phyloP scores from a whole-genome alignment of 2,113 vertebrate genomes.

The Acrocephalus arundinaceus region DNA sequence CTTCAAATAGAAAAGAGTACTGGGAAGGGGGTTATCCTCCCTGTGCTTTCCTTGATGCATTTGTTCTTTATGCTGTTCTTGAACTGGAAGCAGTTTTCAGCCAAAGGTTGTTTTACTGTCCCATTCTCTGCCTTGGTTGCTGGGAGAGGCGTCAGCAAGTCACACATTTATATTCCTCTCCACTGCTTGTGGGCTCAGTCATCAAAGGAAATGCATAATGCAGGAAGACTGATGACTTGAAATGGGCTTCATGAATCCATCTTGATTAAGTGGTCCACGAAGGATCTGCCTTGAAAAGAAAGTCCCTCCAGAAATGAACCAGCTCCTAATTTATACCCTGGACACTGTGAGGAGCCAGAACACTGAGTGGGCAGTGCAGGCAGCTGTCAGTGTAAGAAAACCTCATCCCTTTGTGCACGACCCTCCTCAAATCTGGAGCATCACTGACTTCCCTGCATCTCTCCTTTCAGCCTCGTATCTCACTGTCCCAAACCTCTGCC shows the following conservation, averaged over 20 bases:
- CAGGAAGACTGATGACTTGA: constrained; percentile 48
- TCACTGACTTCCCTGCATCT: not conserved
- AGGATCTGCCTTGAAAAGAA: constrained; percentile 31
- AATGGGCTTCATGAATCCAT: constrained; percentile 43
- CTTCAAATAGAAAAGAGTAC: not conserved
- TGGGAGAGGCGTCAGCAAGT: constrained; percentile 30
- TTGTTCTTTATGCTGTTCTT: not conserved
- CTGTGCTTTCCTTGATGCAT: not conserved
- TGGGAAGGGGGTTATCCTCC: not conserved
- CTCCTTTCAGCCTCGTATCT: not conserved
- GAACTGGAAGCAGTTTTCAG: not conserved
- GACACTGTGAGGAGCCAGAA: not conserved
- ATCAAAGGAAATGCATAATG: constrained; percentile 56
- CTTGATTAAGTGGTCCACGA: constrained; percentile 23
- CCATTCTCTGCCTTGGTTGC: not conserved
- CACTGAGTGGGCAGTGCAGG: not conserved
- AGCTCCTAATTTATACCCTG: not conserved
- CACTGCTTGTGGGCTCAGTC: not conserved
- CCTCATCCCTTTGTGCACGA: not conserved
- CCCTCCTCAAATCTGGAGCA: not conserved
- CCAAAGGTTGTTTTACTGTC: constrained; percentile 28
- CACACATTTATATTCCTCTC: constrained; percentile 48
- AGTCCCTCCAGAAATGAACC: not conserved
- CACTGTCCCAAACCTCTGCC: not conserved
- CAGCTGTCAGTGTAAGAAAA: not conserved